Base-by-base conservation (phyloP, 2,888 invertebrate genomes). In the Gymnoscelis rufifasciata region DNA sequence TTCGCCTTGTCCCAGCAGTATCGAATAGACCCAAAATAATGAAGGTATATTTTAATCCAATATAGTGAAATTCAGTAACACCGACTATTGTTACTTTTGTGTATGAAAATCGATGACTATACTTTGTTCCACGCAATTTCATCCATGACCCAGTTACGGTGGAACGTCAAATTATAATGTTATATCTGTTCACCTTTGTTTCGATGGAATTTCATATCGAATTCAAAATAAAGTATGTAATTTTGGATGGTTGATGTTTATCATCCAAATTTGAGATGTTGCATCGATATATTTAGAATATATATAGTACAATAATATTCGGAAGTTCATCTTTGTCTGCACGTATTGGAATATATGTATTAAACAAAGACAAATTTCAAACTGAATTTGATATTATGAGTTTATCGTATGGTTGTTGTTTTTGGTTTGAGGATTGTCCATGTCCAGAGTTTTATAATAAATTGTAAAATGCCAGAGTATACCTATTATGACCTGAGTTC, bases 21-120 rank as follows among this genome's bases (percentile, higher is more conserved):
- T n/a, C 19, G 8, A 15, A 11, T 15, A 1, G 15, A 14, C 8
- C n/a, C 6, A 13, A 33, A 33, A 13, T 14, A 7, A 33, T 33
- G 31, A 35, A 35, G 19, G 35, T 11, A 10, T 15, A 35, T 35
- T 35, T 19, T 35, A 19, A 35, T 15, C 35, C 35, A 35, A 35
- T 19, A 19, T 11, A 19, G 35, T 35, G 4, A 35, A 35, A 10
- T 26, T 26, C 5, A 26, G 26, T 19, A 8, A 35, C 19, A 35
- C 6, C 7, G 19, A 19, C 7, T 10, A 19, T 35, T 11, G 15
- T 35, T 15, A 10, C 15, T 19, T 19, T 35, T 35, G 19, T 35
- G 19, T 35, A 35, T 35, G 19, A 35, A 60, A 62, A 71, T 68
- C 72, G 62, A 72, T 72, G 66, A 54, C 56, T 61, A 64, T 57